These are phyloP conservation scores for Ormyrus rosae DNA, from an alignment of 2,888 invertebrate genomes.

Conservation along the genomic window DNA sequence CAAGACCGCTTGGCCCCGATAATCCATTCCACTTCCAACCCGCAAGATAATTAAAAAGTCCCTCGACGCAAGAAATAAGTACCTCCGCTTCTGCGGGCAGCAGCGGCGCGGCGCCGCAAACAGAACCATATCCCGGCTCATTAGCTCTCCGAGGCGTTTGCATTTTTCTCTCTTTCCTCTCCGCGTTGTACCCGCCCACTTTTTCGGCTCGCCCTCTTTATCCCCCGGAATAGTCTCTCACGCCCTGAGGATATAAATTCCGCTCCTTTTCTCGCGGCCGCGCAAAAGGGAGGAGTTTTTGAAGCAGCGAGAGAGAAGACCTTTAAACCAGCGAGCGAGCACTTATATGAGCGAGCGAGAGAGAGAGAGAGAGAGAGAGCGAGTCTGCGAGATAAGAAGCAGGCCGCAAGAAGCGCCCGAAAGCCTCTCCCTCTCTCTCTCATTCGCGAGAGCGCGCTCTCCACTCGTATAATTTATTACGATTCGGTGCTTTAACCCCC, in stretches of 20 bases:
- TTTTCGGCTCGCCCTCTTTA: slow-evolving; percentile 4
- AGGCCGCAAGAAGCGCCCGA: slow-evolving; percentile 60
- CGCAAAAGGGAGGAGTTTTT: slow-evolving; percentile 48
- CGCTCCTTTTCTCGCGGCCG: slow-evolving; percentile 31
- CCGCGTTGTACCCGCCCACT: neutral
- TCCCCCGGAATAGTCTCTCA: neutral
- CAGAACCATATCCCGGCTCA: slow-evolving; percentile 43
- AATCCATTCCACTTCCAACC: neutral
- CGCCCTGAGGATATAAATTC: slow-evolving; percentile 48
- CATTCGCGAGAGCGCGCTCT: neutral
- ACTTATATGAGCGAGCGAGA: slow-evolving; percentile 24
- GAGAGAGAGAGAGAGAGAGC: slow-evolving; percentile 7
- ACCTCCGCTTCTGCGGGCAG: neutral
- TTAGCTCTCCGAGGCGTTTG: slow-evolving; percentile 28
- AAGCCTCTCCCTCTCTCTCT: slow-evolving; percentile 22
- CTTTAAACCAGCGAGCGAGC: slow-evolving; percentile 27
- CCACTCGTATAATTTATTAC: slow-evolving; percentile 58
- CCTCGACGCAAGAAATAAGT: slow-evolving; percentile 12
- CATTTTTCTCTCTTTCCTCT: slow-evolving; percentile 6
- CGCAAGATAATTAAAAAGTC: slow-evolving; percentile 40
- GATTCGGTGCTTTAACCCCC: slow-evolving; percentile 46
- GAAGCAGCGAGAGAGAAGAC: slow-evolving; percentile 25
- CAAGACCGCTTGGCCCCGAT: neutral
- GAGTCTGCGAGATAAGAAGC: slow-evolving; percentile 58
- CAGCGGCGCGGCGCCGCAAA: slow-evolving; percentile 8